phyloP scores from a whole-genome alignment of 2,113 vertebrate species.

The Uropsilus gracilis region DNA sequence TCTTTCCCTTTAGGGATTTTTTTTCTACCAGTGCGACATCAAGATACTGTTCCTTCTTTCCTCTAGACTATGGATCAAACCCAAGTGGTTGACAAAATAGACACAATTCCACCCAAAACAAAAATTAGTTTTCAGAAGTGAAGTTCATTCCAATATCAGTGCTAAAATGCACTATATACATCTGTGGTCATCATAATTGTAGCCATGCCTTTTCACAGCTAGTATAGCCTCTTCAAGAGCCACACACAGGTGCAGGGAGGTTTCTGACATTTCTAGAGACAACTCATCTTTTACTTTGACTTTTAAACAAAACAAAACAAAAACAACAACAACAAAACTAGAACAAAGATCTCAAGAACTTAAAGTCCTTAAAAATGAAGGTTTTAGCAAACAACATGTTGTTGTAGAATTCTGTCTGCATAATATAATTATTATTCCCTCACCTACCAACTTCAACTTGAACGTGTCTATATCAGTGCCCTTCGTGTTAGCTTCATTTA shows the following conservation, averaged over 20 bases:
- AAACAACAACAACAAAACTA: too few relatives aligned
- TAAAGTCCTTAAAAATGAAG: not conserved
- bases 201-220: not conserved
- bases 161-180: not conserved
- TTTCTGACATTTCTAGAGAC: not conserved
- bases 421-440: not conserved
- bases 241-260: not conserved
- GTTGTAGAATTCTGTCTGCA: not conserved
- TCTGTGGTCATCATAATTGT: not conserved
- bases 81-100: not conserved
- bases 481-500: not conserved
- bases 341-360: not conserved
- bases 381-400: not conserved
- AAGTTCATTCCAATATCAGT: not conserved
- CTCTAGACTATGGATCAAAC: not conserved
- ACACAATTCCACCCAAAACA: not conserved
- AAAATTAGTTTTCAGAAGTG: not conserved
- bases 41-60: not conserved
- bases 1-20: not conserved
- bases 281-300: not conserved
- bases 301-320: not conserved
- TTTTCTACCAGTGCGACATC: not conserved
- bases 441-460: not conserved
- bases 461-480: not conserved
- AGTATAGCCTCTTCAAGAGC: not conserved